These are phyloP conservation scores for Pangasius sanitwongsei DNA, from an alignment of 2,797 vertebrate genomes.

Conservation along the genomic window DNA sequence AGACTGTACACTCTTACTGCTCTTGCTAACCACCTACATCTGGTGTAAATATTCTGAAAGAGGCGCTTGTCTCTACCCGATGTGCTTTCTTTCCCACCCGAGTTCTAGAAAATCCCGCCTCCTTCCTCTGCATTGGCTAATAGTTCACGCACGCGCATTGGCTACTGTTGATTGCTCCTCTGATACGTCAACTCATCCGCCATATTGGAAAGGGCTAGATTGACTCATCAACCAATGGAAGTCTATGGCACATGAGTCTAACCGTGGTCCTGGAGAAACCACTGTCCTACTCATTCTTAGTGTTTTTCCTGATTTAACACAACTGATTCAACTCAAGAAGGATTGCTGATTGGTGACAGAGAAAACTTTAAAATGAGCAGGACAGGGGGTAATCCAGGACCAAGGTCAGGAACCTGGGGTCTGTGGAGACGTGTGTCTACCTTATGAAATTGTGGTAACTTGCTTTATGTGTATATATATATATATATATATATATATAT, in stretches of 20 bases:
- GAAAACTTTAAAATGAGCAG: too few relatives aligned
- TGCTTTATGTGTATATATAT: too few relatives aligned
- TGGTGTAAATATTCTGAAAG: neutral
- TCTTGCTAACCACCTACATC: neutral
- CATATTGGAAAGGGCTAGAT: conserved; percentile 12
- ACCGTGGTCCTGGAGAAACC: neutral
- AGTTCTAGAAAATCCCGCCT: neutral
- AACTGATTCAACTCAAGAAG: neutral
- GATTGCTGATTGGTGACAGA: neutral
- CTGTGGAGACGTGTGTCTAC: too few relatives aligned
- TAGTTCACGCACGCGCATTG: neutral
- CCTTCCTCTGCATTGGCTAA: neutral
- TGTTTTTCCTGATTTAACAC: neutral
- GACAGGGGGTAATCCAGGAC: too few relatives aligned
- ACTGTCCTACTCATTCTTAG: neutral
- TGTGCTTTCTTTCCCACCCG: neutral
- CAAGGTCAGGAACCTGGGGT: too few relatives aligned
- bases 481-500: too few relatives aligned
- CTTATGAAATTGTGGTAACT: too few relatives aligned
- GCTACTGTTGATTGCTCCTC: neutral
- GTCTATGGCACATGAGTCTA: too few relatives aligned
- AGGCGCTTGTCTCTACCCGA: neutral
- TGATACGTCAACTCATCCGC: neutral
- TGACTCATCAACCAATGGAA: neutral
- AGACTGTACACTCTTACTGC: neutral